Evolutionary conservation across 53 echinoderm and acorn worm genomes (phyloP).

Genomic region (Temnopleurus reevesii): DNA sequence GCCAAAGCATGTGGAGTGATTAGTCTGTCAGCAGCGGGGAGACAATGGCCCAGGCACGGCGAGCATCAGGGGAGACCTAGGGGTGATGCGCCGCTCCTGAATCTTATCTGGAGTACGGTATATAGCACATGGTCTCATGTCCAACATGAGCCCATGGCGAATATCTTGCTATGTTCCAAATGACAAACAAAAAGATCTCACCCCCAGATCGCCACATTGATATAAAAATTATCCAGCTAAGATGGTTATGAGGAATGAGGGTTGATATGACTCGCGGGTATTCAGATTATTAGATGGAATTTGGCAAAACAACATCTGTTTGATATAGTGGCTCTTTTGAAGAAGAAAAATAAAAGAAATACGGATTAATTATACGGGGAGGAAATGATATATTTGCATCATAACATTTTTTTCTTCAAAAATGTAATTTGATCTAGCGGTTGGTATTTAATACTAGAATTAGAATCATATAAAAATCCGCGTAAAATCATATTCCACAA

Average conservation of each 20-base stretch:
- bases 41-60: background rate
- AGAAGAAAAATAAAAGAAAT: too few species aligned
- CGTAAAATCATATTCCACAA: too few species aligned
- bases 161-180: background rate
- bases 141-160: background rate
- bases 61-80: background rate
- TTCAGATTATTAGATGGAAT: background rate
- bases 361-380: too few species aligned
- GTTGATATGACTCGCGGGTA: background rate
- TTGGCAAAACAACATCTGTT: conserved; percentile 27
- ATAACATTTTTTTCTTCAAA: too few species aligned
- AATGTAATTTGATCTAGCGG: too few species aligned
- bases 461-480: too few species aligned
- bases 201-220: conserved; percentile 7
- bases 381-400: too few species aligned
- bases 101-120: conserved; percentile 11
- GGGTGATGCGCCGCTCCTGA: background rate
- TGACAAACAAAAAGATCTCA: background rate
- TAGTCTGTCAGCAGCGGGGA: background rate
- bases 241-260: background rate
- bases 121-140: background rate
- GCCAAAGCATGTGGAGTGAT: background rate
- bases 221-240: conserved; percentile 26
- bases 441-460: too few species aligned
- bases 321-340: background rate